phyloP scores from a whole-genome alignment of 1,140 invertebrate genomes.

The Lanistes nyassanus region DNA sequence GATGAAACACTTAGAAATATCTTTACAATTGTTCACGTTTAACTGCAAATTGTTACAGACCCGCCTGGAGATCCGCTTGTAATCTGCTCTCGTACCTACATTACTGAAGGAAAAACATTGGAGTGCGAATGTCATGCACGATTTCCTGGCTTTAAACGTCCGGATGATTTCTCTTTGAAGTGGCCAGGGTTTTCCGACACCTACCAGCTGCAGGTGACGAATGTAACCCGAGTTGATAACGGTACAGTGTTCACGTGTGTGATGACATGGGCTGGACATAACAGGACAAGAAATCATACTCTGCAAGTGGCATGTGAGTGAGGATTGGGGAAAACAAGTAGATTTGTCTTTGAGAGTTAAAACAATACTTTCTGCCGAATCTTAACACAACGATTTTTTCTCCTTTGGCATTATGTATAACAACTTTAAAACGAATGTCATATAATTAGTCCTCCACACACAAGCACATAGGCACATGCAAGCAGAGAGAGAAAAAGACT shows the following conservation, averaged over 20 bases:
- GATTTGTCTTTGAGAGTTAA: too few species aligned
- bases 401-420: neutral
- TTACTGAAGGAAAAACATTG: neutral
- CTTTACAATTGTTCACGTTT: too few species aligned
- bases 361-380: neutral
- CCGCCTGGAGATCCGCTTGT: too few species aligned
- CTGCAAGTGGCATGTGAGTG: constrained; percentile 3
- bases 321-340: too few species aligned
- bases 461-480: too few species aligned
- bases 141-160: too few species aligned
- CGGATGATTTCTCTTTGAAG: neutral
- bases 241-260: neutral
- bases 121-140: neutral
- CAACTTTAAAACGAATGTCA: neutral
- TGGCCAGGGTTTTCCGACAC: neutral
- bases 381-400: neutral
- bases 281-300: neutral
- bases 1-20: too few species aligned
- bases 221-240: neutral
- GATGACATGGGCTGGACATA: neutral
- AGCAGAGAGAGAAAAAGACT: too few species aligned
- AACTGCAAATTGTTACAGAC: too few species aligned
- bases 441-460: neutral
- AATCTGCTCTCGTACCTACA: too few species aligned
- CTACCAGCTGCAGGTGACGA: neutral